Evolutionary conservation across 64 coral and sea anemone genomes (phyloP).

Genomic region (Montipora efflorescens): DNA sequence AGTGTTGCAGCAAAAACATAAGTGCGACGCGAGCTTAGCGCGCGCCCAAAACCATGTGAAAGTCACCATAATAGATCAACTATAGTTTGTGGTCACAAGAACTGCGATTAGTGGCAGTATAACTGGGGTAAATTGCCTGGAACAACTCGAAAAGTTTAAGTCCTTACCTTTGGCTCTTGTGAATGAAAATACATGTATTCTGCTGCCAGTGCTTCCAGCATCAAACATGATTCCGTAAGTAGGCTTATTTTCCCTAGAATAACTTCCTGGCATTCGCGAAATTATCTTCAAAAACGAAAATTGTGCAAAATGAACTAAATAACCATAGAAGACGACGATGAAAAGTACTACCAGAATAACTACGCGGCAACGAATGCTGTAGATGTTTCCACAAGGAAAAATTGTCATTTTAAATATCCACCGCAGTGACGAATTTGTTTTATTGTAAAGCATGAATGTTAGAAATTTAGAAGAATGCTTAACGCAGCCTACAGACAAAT

Average conservation of each 20-base stretch:
- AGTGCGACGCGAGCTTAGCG: no score
- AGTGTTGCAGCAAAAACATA: no score
- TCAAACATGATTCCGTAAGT: constrained; percentile 93
- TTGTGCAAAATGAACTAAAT: not conserved
- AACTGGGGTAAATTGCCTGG: no score
- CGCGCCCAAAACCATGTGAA: no score
- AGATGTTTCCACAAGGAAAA: not conserved
- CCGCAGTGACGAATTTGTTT: not conserved
- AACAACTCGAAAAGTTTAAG: no score
- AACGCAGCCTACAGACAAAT: not conserved
- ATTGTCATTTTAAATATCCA: not conserved
- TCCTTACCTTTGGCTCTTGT: constrained; percentile 54
- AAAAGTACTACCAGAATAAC: not conserved
- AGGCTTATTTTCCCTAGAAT: not conserved
- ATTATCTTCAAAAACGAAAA: not conserved
- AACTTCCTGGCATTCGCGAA: not conserved
- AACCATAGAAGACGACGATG: not conserved
- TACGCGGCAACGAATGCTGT: constrained; percentile 9
- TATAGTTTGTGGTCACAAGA: no score
- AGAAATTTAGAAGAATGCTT: not conserved
- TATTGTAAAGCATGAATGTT: not conserved
- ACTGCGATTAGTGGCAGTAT: no score
- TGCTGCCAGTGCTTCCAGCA: constrained; percentile 95
- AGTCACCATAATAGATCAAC: no score
- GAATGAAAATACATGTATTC: constrained; percentile 93